phyloP scores from a whole-genome alignment of 2,113 vertebrate genomes.

The Uropsilus gracilis region DNA sequence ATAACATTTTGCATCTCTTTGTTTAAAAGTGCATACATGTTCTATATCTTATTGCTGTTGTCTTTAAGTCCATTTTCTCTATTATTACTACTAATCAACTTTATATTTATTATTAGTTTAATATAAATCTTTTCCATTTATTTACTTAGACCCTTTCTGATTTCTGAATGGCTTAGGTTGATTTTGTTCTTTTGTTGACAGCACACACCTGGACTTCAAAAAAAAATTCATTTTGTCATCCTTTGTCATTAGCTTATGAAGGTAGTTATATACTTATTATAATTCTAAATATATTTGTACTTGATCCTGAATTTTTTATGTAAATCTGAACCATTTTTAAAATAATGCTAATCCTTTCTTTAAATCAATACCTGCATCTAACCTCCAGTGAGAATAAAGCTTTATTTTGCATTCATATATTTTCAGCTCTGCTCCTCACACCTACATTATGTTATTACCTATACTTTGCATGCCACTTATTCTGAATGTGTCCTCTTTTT shows the following conservation, averaged over 20 bases:
- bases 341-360: background rate
- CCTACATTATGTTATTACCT: background rate
- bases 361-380: background rate
- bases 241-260: background rate
- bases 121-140: background rate
- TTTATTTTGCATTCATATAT: background rate
- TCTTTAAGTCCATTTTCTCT: background rate
- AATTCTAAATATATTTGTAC: background rate
- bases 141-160: background rate
- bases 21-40: background rate
- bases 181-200: background rate
- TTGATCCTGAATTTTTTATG: constrained; percentile 3
- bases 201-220: no score
- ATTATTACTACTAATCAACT: background rate
- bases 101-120: constrained; percentile 21
- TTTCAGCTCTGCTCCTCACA: background rate
- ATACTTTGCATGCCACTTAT: background rate
- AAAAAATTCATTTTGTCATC: background rate
- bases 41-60: constrained; percentile 19
- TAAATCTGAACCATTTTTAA: background rate
- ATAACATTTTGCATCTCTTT: background rate
- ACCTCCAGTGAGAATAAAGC: background rate
- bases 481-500: background rate
- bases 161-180: background rate
- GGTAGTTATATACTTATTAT: background rate